These are phyloP conservation scores for Kobus ellipsiprymnus DNA, from an alignment of 2,113 vertebrate genomes.

Conservation along the genomic window DNA sequence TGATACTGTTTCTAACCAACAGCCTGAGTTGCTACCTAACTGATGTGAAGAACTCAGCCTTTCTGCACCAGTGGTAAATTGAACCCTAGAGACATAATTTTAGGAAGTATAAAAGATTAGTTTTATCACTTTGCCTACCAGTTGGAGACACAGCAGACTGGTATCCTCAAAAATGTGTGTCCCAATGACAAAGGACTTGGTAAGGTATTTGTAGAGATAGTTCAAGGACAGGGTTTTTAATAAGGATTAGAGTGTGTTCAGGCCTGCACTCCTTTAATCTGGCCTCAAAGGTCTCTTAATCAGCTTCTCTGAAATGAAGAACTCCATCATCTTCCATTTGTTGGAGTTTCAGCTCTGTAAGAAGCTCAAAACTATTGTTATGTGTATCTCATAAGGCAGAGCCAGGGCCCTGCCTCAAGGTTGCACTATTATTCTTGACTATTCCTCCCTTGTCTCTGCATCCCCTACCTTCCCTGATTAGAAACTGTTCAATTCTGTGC, in stretches of 20 bases:
- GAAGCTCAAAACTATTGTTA: background rate
- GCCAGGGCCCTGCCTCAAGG: background rate
- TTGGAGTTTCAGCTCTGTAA: background rate
- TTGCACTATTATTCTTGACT: background rate
- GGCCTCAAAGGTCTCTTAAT: background rate
- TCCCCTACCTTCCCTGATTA: background rate
- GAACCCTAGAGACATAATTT: background rate
- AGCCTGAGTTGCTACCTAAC: background rate
- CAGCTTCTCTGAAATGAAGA: background rate
- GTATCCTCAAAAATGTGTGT: background rate
- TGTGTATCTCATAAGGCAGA: background rate
- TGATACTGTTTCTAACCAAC: background rate
- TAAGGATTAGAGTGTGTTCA: background rate
- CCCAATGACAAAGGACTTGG: background rate
- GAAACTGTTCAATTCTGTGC: background rate
- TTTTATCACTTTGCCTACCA: background rate
- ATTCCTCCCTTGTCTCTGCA: background rate
- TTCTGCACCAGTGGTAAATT: background rate
- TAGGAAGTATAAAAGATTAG: background rate
- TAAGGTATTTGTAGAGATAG: background rate
- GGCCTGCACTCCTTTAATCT: background rate
- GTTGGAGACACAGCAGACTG: background rate
- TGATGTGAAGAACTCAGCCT: background rate
- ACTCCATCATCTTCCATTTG: background rate
- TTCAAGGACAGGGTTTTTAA: background rate